These are phyloP conservation scores for Ochotona curzoniae DNA, from an alignment of 2,113 vertebrate species.

Conservation along the genomic window DNA sequence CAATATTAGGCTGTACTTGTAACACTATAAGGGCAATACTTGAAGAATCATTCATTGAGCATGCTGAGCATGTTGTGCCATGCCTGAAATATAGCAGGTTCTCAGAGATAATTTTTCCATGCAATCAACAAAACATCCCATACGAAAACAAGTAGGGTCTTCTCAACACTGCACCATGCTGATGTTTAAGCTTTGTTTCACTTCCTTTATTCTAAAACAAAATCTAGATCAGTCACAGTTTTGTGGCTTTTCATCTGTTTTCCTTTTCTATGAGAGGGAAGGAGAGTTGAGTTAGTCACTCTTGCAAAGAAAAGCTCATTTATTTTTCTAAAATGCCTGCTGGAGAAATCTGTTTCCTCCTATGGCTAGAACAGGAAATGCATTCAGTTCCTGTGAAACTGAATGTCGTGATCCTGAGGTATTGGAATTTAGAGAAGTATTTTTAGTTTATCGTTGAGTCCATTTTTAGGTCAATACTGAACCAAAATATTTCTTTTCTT, in stretches of 20 bases:
- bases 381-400: background rate
- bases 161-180: background rate
- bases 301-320: background rate
- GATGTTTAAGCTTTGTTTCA: background rate
- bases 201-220: slow-evolving; percentile 44
- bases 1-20: background rate
- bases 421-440: slow-evolving; percentile 61
- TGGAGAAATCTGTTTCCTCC: slow-evolving; percentile 39
- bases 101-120: background rate
- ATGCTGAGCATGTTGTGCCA: background rate
- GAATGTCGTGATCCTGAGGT: slow-evolving; percentile 46
- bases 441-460: slow-evolving; percentile 67
- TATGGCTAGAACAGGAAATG: slow-evolving; percentile 60
- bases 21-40: background rate
- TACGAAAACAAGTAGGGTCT: background rate
- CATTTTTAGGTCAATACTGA: slow-evolving; percentile 60
- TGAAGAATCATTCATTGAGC: background rate
- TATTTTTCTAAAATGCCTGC: slow-evolving; percentile 64
- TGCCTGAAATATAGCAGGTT: background rate
- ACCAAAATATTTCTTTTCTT: slow-evolving; percentile 56
- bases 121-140: background rate
- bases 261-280: slow-evolving; percentile 35
- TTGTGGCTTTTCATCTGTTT: slow-evolving; percentile 23
- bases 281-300: slow-evolving; percentile 3
- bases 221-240: background rate